These are phyloP conservation scores for Pyxicephalus adspersus DNA, from an alignment of 2,113 vertebrate species.

Conservation along the genomic window DNA sequence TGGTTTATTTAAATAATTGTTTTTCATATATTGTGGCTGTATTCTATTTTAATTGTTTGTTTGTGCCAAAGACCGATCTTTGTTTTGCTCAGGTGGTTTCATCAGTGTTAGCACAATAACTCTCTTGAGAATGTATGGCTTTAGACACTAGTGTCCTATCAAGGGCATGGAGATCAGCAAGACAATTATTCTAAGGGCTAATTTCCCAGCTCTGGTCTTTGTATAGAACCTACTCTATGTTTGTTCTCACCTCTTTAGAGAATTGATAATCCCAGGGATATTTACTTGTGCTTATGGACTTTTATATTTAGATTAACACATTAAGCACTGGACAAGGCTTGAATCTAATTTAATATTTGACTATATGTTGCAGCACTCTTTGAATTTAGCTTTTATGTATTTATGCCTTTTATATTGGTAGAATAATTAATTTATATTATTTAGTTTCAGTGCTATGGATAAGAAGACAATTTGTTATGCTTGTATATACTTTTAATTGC, in stretches of 20 bases:
- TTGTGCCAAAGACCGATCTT: slow-evolving; percentile 4
- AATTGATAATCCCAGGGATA: slow-evolving; percentile 35
- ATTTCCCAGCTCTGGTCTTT: slow-evolving; percentile 35
- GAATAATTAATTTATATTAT: no score
- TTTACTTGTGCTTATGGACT: slow-evolving; percentile 21
- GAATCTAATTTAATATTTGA: no score
- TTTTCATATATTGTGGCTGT: slow-evolving; percentile 4
- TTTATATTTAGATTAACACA: slow-evolving; percentile 22
- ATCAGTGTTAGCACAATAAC: slow-evolving; percentile 23
- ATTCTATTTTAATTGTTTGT: slow-evolving; percentile 47
- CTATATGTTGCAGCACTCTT: no score
- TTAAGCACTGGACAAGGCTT: neutral
- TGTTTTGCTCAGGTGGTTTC: slow-evolving; percentile 53
- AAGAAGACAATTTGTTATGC: no score
- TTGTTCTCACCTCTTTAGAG: slow-evolving; percentile 39
- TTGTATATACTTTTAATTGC: no score
- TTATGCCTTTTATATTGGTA: no score
- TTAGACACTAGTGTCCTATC: slow-evolving; percentile 54
- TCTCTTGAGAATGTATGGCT: slow-evolving; percentile 12
- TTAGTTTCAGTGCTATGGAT: no score
- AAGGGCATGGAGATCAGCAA: slow-evolving; percentile 31
- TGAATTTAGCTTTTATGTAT: no score
- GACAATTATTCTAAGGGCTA: slow-evolving; percentile 45
- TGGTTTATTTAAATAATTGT: slow-evolving; percentile 32
- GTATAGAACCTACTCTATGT: slow-evolving; percentile 21